Percentiles rank a stretch among this genome's conserved stretches.
These are phyloP conservation scores for Ophion costatus DNA, from an alignment of 2,888 invertebrate species.

Conservation along the genomic window DNA sequence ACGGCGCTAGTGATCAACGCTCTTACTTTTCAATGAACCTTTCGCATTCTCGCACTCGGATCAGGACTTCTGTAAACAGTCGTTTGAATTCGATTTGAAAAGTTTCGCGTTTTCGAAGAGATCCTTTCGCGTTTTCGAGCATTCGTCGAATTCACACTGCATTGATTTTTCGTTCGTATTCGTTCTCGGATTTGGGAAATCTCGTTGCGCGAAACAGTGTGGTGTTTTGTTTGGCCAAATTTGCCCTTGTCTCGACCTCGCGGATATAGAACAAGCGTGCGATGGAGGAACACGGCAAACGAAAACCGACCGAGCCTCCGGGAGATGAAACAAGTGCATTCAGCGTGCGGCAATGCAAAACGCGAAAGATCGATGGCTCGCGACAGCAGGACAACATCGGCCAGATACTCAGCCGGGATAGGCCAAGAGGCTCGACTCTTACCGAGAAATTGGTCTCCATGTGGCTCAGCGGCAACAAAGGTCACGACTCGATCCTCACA, in stretches of 20 bases:
- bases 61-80: not conserved
- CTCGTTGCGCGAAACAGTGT: not conserved
- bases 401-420: not conserved
- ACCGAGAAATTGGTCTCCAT: slow-evolving; percentile 53
- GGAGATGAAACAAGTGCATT: not conserved
- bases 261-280: not conserved
- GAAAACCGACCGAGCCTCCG: not conserved
- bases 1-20: slow-evolving; percentile 9
- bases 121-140: not conserved
- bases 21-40: not conserved
- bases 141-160: not conserved
- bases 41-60: not conserved
- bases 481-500: slow-evolving; percentile 31
- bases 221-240: not conserved
- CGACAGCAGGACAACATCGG: not conserved
- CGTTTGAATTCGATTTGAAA: not conserved
- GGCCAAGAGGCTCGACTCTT: slow-evolving; percentile 36
- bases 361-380: slow-evolving; percentile 16
- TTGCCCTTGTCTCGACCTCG: not conserved
- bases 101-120: not conserved
- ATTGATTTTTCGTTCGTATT: not conserved
- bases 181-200: not conserved
- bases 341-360: slow-evolving; percentile 18
- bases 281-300: slow-evolving; percentile 18
- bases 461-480: slow-evolving; percentile 45